Conservation (phyloP, 2,888 invertebrate genomes). For the Volucella inanis region DNA sequence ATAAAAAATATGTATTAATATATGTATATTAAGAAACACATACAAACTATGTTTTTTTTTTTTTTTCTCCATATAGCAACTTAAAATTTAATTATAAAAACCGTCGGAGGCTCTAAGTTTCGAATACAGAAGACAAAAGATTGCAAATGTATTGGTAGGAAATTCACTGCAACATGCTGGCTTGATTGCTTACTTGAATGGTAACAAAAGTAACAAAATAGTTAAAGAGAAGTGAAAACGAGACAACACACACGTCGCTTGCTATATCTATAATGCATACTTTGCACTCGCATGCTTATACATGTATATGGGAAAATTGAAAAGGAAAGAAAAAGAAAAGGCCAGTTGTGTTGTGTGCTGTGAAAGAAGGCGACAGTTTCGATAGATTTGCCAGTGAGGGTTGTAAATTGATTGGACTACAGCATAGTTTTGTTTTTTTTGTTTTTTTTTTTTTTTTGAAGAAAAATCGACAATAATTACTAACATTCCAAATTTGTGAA, state of each 20-base stretch:
- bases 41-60: background rate
- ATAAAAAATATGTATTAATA: no score
- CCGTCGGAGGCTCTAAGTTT: conserved; percentile 13
- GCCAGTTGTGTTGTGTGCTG: conserved; percentile 40
- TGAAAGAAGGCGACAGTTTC: conserved; percentile 46
- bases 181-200: conserved; percentile 23
- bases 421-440: conserved; percentile 1
- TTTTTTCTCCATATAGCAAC: conserved; percentile 20
- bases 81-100: conserved; percentile 8
- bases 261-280: background rate
- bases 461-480: conserved; percentile 41
- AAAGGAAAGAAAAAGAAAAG: conserved; percentile 31
- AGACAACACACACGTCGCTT: background rate
- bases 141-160: conserved; percentile 29
- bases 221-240: conserved; percentile 26
- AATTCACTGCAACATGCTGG: conserved; percentile 12
- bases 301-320: conserved; percentile 21
- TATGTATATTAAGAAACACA: background rate
- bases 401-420: conserved; percentile 33
- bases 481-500: background rate
- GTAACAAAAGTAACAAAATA: conserved; percentile 19
- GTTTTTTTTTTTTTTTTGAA: conserved; percentile 2
- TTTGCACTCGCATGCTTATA: conserved; percentile 22
- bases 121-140: background rate
- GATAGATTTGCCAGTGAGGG: conserved; percentile 26